Evolutionary conservation across 2,113 vertebrate genomes (phyloP), one percentile per base, ranked within the genome.

Genomic region (Nycticebus coucang): DNA sequence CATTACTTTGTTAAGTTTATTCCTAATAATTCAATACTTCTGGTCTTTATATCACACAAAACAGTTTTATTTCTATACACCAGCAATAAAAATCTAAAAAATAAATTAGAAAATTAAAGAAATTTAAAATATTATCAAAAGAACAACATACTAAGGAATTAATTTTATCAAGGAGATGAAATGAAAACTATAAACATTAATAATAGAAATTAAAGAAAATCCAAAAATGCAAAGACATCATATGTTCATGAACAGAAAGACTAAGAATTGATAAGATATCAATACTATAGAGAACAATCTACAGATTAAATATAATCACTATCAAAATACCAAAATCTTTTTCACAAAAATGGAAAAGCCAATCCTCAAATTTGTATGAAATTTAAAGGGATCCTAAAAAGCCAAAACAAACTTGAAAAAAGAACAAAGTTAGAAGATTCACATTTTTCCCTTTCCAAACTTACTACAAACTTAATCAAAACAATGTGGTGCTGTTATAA

Each of bases 91-190:
- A 91, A 94, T 66, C 18, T 69, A 35, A 83, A 89, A 93, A 68
- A 18, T 13, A 64, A 78, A 53, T 30, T 30, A 57, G n/a, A 45
- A 86, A 87, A 62, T 55, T 10, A 93, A 87, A 22, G 53, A 24
- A 26, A 91, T 69, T 57, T 74, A 93, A 11, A 92, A 91, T 37
- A 87, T 41, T 24, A 80, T 50, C 12, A 91, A 64, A 87, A 88
- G 30, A 59, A 75, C 21, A 79, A 88, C 82, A 93, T 50, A 80
- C 9, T 28, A 53, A 88, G 41, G 75, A 93, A 86, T 45, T 77
- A 85, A 90, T 74, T 93, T 82, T 75, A 82, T 13, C 37, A 95
- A 89, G 30, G 17, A 94, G 75, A 13, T 81, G 22, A 74, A 89
- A 30, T 66, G 7, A 94, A 89, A 93, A 80, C 24, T 72, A 28